Base-by-base conservation (phyloP, 2,797 vertebrate species). In the Fratercula arctica region DNA sequence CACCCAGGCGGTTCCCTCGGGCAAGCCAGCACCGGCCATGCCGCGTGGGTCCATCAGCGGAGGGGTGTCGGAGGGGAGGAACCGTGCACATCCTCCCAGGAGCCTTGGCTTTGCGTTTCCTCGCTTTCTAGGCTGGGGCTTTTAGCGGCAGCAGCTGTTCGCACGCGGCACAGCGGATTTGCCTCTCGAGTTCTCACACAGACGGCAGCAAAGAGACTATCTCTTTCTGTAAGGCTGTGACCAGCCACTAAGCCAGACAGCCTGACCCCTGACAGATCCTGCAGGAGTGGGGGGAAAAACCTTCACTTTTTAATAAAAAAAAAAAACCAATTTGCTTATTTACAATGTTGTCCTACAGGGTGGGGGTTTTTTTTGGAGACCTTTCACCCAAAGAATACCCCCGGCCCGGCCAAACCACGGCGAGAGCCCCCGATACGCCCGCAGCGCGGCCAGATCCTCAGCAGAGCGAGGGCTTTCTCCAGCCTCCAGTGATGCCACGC, bases 401-500 rank as follows among this genome's bases (percentile, higher is more conserved):
- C 13, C 23, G 12, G 41, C 68, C 51, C 64, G 45, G 54, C 45
- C 2, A 1, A 54, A 29, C 21, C 31, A 18, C 16, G 35, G 39
- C 2, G 17, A 77, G 56, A 80, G 13, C 8, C 24, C 23, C 13
- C 21, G 6, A 0, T 11, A 39, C 29, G 8, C 41, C 15, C 43
- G 2, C 0, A 2, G 73, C 74, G 41, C 0, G 0, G 53, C 29
- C 0, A 1, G 64, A 51, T 31, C 69, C 57, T 33, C 53, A 28
- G 19, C 50, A 41, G 50, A 74, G 13, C 25, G 28, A 76, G 46
- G 46, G 35, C 26, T 59, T 82, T 79, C 50, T 26, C 57, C 0
- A 0, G 6, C 20, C 41, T 29, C 17, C 3, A 4, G 15, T 1
- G 15, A 26, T 9, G 29, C 48, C 59, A 31, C 1, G 1, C 39